Percentiles rank a stretch among this genome's conserved stretches.
These are phyloP conservation scores for Drymonia ruficornis DNA, from an alignment of 2,888 invertebrate genomes.

Conservation along the genomic window DNA sequence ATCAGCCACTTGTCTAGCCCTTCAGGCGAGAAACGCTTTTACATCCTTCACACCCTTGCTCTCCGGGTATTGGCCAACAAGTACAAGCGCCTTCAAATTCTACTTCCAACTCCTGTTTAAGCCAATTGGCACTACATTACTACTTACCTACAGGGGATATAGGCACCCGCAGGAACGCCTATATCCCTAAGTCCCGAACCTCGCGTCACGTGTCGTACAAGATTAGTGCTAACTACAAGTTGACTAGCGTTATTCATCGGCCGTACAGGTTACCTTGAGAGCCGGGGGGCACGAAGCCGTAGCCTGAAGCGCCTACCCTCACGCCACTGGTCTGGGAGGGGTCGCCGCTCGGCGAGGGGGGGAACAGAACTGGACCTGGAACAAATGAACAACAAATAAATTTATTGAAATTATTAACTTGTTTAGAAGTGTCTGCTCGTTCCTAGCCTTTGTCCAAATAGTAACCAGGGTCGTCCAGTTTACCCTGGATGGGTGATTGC, in stretches of 20 bases:
- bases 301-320: conserved; percentile 92
- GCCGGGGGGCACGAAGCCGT: conserved; percentile 92
- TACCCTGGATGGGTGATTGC: too few relatives aligned
- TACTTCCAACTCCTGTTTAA: background rate
- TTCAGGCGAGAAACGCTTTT: background rate
- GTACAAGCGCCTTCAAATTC: background rate
- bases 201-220: conserved; percentile 46
- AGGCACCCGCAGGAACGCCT: background rate
- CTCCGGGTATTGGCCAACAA: too few relatives aligned
- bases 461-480: too few relatives aligned
- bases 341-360: conserved; percentile 87
- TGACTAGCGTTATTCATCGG: conserved; percentile 67
- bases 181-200: conserved; percentile 3
- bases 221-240: conserved; percentile 70
- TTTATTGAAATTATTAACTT: conserved; percentile 22
- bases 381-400: conserved; percentile 27
- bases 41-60: too few relatives aligned
- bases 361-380: conserved; percentile 93
- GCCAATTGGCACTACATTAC: background rate
- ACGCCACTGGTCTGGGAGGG: conserved; percentile 91
- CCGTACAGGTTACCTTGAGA: conserved; percentile 85
- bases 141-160: background rate
- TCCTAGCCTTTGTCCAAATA: too few relatives aligned
- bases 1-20: too few relatives aligned
- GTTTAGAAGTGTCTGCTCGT: too few relatives aligned